Evolutionary conservation across 2,797 vertebrate genomes (phyloP), one percentile per base, ranked within the genome.

Genomic region (Hapalemur alaotrensis): DNA sequence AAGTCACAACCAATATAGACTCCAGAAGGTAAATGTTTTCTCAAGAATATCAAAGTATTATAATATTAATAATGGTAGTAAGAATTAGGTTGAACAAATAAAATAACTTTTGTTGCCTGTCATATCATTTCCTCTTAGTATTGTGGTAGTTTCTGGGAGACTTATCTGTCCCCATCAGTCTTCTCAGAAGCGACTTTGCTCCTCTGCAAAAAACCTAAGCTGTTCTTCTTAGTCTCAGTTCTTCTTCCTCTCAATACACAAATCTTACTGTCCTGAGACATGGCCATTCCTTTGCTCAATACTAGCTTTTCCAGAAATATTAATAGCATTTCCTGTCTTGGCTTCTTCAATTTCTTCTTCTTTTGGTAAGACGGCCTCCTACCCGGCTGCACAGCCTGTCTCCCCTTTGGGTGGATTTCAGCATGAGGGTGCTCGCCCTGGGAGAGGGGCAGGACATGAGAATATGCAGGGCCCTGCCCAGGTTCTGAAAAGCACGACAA

Each of bases 1-100:
- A 96, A 97, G 93, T 81, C 83, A 89, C 76, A 89, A 94, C 91
- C 83, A 85, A 94, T 79, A 93, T 10, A 7, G 94, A 89, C 76
- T 79, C 87, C 61, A 95, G 57, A 96, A 97, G 80, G 95, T 90
- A 96, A 97, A 95, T 95, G 91, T 96, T 97, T 97, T 93, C 92
- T 86, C 73, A 18, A 93, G 96, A 85, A 65, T 73, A 63, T 18
- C 20, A 59, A 89, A 82, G 79, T 82, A 88, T 95, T 95, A n/a
- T 57, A 95, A 88, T 78, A 95, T 79, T 91, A 86, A 96, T 80
- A 79, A 91, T 54, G 38, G 67, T 32, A 73, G 17, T 81, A 89
- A 88, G 63, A 93, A 94, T 78, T 30, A 72, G 76, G 80, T 30
- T 92, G 87, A 57, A 69, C 92, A 86, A 95, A 88, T 41, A 72